Percentiles rank a stretch among this genome's conserved stretches.
Conservation (phyloP, 2,113 vertebrate species). For the Chamaea fasciata region DNA sequence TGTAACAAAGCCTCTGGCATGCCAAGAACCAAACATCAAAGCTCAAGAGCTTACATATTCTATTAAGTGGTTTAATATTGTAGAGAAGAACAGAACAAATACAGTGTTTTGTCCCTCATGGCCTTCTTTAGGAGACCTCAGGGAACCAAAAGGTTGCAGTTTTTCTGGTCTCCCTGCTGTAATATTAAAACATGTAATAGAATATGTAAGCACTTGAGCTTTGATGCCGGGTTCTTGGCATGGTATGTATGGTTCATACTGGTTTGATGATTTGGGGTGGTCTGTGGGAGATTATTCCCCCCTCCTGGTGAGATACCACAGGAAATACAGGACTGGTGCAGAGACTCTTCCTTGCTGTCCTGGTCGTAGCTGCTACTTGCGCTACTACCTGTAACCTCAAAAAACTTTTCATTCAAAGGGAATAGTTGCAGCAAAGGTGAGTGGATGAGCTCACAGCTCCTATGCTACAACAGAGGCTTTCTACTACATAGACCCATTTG, state of each 20-base stretch:
- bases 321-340: background rate
- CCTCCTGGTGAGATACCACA: conserved; percentile 26
- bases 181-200: conserved; percentile 47
- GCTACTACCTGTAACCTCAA: background rate
- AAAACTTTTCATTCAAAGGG: background rate
- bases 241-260: background rate
- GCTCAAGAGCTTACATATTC: conserved; percentile 55
- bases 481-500: background rate
- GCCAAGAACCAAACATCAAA: conserved; percentile 57
- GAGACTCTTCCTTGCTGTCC: background rate
- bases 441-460: background rate
- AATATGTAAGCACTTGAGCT: conserved; percentile 53
- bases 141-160: conserved; percentile 21
- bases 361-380: background rate
- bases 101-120: background rate
- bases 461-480: background rate
- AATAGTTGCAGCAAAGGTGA: background rate
- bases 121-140: conserved; percentile 12
- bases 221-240: conserved; percentile 34
- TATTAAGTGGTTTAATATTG: conserved; percentile 58
- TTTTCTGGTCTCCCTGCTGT: conserved; percentile 15
- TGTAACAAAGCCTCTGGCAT: conserved; percentile 58
- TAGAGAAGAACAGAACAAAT: conserved; percentile 37
- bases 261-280: conserved; percentile 50
- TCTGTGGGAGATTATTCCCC: conserved; percentile 36